phyloP scores from a whole-genome alignment of 2,113 vertebrate genomes.

The Tachuris rubrigastra region DNA sequence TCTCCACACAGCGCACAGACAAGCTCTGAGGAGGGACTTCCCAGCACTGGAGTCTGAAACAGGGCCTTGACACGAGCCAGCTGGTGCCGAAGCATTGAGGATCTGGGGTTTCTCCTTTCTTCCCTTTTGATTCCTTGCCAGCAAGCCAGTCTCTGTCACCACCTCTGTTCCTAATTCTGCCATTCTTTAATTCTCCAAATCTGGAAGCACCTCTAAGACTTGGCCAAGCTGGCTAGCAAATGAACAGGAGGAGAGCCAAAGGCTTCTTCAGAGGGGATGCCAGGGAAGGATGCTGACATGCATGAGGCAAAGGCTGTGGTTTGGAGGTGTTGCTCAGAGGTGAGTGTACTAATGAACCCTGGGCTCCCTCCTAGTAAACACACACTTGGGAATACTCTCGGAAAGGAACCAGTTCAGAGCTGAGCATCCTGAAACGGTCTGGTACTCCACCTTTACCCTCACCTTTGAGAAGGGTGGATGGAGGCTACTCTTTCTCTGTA shows the following conservation, averaged over 20 bases:
- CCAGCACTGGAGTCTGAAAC: neutral
- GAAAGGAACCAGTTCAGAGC: neutral
- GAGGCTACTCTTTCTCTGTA: neutral
- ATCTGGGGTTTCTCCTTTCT: neutral
- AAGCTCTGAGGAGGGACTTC: neutral
- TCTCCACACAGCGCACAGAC: neutral
- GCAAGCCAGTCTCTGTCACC: neutral
- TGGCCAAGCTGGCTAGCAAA: neutral
- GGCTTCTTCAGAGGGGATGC: neutral
- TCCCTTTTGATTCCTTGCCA: neutral
- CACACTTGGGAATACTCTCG: neutral
- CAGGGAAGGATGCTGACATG: neutral
- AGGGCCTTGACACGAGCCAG: neutral
- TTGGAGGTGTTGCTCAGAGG: neutral
- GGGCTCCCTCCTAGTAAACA: neutral
- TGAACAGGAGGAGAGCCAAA: neutral
- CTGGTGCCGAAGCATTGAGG: neutral
- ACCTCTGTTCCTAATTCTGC: neutral
- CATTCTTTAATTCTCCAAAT: neutral
- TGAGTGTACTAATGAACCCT: neutral
- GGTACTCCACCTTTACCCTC: neutral
- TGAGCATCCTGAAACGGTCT: neutral
- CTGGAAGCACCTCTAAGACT: neutral
- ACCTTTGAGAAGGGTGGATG: neutral
- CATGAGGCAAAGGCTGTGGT: neutral